These are phyloP conservation scores for Turritopsis rubra DNA, from an alignment of 30 jellyfish, hydroid and myxozoan genomes.

Conservation along the genomic window DNA sequence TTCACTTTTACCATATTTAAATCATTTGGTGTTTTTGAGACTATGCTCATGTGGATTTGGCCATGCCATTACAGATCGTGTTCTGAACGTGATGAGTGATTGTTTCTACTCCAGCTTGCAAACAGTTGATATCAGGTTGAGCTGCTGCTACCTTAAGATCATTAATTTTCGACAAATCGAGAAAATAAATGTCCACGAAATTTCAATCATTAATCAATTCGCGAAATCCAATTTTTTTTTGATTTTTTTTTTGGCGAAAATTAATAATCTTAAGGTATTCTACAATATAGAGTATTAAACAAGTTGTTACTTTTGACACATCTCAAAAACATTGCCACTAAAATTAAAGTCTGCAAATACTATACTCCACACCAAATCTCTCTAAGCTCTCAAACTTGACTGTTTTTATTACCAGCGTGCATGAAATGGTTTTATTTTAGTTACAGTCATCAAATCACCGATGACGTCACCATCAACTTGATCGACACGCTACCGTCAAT, in stretches of 20 bases:
- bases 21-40: slow-evolving; percentile 16
- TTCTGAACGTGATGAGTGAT: slow-evolving; percentile 3
- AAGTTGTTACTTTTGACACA: no score
- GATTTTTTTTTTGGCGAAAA: no score
- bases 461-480: background rate
- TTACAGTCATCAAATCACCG: background rate
- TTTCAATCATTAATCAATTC: no score
- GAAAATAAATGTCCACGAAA: no score
- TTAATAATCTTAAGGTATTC: no score
- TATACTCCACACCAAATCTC: no score
- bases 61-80: slow-evolving; percentile 34
- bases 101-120: background rate
- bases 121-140: slow-evolving; percentile 12
- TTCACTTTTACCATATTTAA: slow-evolving; percentile 16
- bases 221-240: no score
- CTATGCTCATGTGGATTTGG: slow-evolving; percentile 40
- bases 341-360: no score
- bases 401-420: no score
- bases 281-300: no score
- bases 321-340: no score
- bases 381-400: no score
- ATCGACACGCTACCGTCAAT: background rate
- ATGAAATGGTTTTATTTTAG: background rate
- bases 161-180: background rate
- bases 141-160: background rate